phyloP scores from a whole-genome alignment of 2,888 invertebrate species.

The Scrobipalpa atriplicella region DNA sequence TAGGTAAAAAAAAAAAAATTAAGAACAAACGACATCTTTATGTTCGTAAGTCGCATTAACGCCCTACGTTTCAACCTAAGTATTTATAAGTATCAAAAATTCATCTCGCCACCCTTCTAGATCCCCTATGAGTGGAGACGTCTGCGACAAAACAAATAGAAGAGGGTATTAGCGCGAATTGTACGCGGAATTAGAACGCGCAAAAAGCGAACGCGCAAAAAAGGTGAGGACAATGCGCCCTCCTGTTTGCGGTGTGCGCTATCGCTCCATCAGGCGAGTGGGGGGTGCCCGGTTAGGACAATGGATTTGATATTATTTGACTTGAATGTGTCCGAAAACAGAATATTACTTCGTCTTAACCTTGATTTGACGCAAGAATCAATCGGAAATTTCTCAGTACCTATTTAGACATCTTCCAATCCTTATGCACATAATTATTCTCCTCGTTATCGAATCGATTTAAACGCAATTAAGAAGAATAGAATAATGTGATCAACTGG shows the following conservation, averaged over 20 bases:
- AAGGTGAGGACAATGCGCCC: constrained; percentile 61
- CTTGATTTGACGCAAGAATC: too few relatives aligned
- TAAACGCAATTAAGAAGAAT: too few relatives aligned
- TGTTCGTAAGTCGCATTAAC: constrained; percentile 11
- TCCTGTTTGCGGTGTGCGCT: constrained; percentile 75
- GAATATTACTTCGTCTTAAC: too few relatives aligned
- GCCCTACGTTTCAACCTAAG: background rate
- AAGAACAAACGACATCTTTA: background rate
- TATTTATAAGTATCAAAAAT: constrained; percentile 27
- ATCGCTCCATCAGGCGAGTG: constrained; percentile 57
- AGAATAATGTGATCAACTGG: too few relatives aligned
- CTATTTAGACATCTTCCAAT: too few relatives aligned
- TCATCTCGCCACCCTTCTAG: background rate
- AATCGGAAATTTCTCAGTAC: too few relatives aligned
- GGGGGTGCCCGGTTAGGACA: constrained; percentile 36
- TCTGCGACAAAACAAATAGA: constrained; percentile 40
- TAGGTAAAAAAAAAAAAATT: background rate
- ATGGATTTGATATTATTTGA: constrained; percentile 34
- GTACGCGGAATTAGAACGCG: constrained; percentile 63
- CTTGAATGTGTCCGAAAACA: background rate
- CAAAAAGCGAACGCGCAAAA: constrained; percentile 44
- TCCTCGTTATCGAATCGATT: too few relatives aligned
- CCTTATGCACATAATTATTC: too few relatives aligned
- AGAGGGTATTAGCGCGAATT: constrained; percentile 58
- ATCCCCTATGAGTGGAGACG: constrained; percentile 9